These are phyloP conservation scores for Rhea americana DNA, from an alignment of 2,113 vertebrate species.

Conservation along the genomic window DNA sequence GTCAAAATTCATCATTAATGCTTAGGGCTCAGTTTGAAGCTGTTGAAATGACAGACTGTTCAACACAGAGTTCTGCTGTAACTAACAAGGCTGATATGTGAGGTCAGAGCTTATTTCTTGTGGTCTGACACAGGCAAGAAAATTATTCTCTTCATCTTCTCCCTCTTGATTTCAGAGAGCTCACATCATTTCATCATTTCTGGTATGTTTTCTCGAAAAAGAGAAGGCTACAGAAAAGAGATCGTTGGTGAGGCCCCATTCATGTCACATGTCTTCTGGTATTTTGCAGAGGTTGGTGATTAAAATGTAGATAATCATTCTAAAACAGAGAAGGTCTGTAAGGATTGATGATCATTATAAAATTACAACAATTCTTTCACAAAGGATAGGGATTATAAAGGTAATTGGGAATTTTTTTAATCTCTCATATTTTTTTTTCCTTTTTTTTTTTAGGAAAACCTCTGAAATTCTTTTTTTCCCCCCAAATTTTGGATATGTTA, in stretches of 20 bases:
- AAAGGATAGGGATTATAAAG: background rate
- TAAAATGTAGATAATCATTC: background rate
- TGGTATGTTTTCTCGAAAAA: background rate
- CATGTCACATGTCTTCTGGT: background rate
- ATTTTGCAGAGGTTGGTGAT: background rate
- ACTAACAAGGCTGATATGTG: background rate
- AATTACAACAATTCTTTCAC: background rate
- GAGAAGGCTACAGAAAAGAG: background rate
- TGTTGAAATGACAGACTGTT: conserved; percentile 22
- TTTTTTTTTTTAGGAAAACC: background rate
- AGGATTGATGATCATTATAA: background rate
- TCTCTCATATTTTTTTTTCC: background rate
- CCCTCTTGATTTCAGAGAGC: background rate
- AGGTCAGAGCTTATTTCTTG: background rate
- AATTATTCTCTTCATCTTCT: background rate
- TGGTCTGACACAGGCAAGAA: background rate
- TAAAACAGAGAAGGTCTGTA: background rate
- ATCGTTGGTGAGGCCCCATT: background rate
- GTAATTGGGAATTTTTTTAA: background rate
- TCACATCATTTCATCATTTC: background rate
- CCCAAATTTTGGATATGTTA: background rate
- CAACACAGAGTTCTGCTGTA: background rate
- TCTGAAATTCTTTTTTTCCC: background rate
- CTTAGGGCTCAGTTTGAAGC: conserved; percentile 38
- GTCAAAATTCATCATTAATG: conserved; percentile 5